Evolutionary conservation across 2,888 invertebrate genomes (phyloP).

Genomic region (Mesorhabditis sp.): DNA sequence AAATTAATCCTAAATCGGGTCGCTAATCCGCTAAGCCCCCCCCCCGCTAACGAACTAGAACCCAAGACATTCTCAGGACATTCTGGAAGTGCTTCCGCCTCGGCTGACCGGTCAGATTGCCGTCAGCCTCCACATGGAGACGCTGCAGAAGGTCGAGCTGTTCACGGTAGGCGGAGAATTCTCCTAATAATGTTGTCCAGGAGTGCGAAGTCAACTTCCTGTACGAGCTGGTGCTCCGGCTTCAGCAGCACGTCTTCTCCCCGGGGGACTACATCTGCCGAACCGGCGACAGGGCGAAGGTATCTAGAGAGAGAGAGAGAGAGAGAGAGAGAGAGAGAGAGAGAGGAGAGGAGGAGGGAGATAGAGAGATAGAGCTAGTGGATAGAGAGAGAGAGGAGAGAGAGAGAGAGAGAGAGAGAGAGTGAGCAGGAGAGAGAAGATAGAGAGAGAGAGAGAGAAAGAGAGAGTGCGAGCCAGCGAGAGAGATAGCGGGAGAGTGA

Average conservation of each 20-base stretch:
- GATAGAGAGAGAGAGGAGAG: background rate
- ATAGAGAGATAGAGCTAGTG: too few relatives aligned
- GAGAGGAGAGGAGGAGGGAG: too few relatives aligned
- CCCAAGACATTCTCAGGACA: too few relatives aligned
- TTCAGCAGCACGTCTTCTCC: conserved; percentile 49
- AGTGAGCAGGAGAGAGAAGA: too few relatives aligned
- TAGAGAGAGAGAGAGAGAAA: too few relatives aligned
- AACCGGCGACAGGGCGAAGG: conserved; percentile 40
- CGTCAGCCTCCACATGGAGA: conserved; percentile 48
- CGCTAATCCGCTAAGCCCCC: background rate
- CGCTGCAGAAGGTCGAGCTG: conserved; percentile 33
- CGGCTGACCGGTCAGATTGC: conserved; percentile 47
- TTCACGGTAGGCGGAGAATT: conserved; percentile 18
- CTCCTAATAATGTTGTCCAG: conserved; percentile 12
- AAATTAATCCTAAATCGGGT: too few relatives aligned
- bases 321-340: too few relatives aligned
- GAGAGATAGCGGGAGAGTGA: too few relatives aligned
- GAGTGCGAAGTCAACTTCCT: conserved; percentile 44
- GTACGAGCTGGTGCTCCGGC: conserved; percentile 45
- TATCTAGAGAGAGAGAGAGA: background rate
- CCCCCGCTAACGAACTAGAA: too few relatives aligned
- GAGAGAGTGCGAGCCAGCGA: too few relatives aligned
- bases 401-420: too few relatives aligned
- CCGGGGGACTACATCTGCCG: conserved; percentile 50
- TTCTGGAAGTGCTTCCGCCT: conserved; percentile 43